A percentile compares a stretch with the other conserved stretches of the same genome.
These are phyloP conservation scores for Coelogynopora nodosa DNA, from an alignment of 2,888 invertebrate genomes.

Conservation along the genomic window DNA sequence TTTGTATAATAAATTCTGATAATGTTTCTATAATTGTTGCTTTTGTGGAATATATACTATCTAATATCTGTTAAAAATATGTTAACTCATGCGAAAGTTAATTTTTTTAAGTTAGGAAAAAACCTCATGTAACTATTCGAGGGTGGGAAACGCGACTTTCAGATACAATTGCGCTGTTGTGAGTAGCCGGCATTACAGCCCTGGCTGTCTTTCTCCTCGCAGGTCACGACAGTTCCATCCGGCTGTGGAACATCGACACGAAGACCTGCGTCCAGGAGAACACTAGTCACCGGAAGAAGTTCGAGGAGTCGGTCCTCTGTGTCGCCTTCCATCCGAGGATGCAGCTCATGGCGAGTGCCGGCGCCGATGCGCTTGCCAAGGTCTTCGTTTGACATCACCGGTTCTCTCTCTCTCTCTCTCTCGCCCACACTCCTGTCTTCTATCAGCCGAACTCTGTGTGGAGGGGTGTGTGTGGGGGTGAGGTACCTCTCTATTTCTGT, in stretches of 20 bases:
- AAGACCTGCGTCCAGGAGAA: constrained; percentile 99
- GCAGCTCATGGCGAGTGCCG: constrained; percentile 96
- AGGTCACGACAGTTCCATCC: constrained; percentile 67
- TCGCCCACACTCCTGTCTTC: no score
- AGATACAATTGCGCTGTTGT: no score
- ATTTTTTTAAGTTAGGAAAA: no score
- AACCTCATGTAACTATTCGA: not conserved
- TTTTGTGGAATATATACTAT: no score
- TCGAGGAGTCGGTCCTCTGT: constrained; percentile 96
- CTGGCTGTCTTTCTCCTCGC: constrained; percentile 48
- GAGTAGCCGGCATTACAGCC: not conserved
- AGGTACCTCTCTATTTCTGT: no score
- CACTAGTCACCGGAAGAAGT: constrained; percentile 97
- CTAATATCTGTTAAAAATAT: no score
- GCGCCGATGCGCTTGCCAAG: constrained; percentile 96
- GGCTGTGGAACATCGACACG: constrained; percentile 72
- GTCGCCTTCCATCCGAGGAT: constrained; percentile 98
- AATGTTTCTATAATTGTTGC: no score
- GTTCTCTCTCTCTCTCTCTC: no score
- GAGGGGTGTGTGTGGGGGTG: no score
- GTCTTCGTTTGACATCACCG: constrained; percentile 76
- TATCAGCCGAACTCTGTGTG: no score
- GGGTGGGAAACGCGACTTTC: not conserved
- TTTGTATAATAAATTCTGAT: no score
- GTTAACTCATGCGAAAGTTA: no score